A percentile compares a stretch with the other conserved stretches of the same genome.
Conservation (phyloP, 2,797 vertebrate species). For the Rhinoraja longicauda region DNA sequence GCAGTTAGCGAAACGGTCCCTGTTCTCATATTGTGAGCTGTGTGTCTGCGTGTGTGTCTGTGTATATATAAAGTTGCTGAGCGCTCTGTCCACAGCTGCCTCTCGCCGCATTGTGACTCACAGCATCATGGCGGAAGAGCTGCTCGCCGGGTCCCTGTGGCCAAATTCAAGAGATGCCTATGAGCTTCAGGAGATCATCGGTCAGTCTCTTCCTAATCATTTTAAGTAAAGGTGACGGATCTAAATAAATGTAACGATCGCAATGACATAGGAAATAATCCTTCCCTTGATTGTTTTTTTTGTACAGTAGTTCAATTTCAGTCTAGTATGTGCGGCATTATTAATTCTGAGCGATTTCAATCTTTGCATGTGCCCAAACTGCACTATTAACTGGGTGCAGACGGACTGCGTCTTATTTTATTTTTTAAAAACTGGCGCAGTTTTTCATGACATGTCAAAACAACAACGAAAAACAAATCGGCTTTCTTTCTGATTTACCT, state of each 20-base stretch:
- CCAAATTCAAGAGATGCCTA: constrained; percentile 33
- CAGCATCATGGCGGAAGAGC: constrained; percentile 34
- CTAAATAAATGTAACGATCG: background rate
- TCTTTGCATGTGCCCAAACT: background rate
- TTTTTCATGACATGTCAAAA: background rate
- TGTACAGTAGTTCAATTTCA: background rate
- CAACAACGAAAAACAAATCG: no score
- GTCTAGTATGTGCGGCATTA: constrained; percentile 4
- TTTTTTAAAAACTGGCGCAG: background rate
- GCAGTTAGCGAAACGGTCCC: background rate
- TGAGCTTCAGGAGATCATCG: constrained; percentile 20
- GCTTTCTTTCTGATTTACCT: background rate
- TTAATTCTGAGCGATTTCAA: constrained; percentile 19
- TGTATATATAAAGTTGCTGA: constrained; percentile 14
- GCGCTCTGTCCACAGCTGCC: constrained; percentile 9
- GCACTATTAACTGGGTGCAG: background rate
- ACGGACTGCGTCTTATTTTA: background rate
- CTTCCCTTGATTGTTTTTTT: background rate
- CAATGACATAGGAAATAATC: background rate
- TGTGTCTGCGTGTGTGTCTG: background rate
- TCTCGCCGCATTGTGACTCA: constrained; percentile 33
- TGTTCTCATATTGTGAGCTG: background rate
- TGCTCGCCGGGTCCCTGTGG: constrained; percentile 25
- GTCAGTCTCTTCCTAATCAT: constrained; percentile 11
- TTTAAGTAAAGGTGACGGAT: background rate